Evolutionary conservation across 2,888 invertebrate species (phyloP), one percentile per base, ranked within the genome.

Genomic region (Caenorhabditis sp.): DNA sequence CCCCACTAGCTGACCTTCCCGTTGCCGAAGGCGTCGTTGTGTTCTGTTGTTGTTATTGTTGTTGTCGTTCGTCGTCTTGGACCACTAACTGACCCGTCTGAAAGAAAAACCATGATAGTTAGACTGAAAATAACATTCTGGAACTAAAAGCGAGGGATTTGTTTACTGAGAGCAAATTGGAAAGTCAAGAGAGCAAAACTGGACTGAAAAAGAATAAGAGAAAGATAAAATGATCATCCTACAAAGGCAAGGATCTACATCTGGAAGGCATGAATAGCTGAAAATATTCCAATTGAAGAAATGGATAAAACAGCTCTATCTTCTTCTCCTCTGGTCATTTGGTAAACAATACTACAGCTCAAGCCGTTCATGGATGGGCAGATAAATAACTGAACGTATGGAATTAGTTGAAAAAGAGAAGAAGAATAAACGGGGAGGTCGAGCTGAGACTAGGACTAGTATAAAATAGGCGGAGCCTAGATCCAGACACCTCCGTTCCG

Each of bases 291-390:
- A 26, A 54, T 26, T 54, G 54, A 26, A 47, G n/a, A 16, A n/a
- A 63, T 28, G 35, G 22, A 22, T 31, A 26, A 1, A 56, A 69
- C 24, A 26, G 41, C 2, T 8, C 47, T 31, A 19, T 74, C 54
- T 74, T 28, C 24, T 31, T 28, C 24, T 5, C 44, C 22, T 14
- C 14, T 44, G n/a, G 79, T 79, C 79, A 79, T 38, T 70, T 79
- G 58, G 79, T 79, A 79, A 79, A 79, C 79, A 70, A 77, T 51
- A 70, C 77, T 69, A 69, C 61, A 77, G 63, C 70, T 76, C 63
- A 41, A 79, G 61, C 41, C 79, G 61, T 61, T 54, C 28, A 8
- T 24, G 77, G 63, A 70, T 77, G 77, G 47, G 51, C 70, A 70
- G 79, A 79, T 79, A 63, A 79, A 70, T 79, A 64, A 64, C 63